Evolutionary conservation across 2,797 vertebrate genomes (phyloP).

Genomic region (Coendou prehensilis): DNA sequence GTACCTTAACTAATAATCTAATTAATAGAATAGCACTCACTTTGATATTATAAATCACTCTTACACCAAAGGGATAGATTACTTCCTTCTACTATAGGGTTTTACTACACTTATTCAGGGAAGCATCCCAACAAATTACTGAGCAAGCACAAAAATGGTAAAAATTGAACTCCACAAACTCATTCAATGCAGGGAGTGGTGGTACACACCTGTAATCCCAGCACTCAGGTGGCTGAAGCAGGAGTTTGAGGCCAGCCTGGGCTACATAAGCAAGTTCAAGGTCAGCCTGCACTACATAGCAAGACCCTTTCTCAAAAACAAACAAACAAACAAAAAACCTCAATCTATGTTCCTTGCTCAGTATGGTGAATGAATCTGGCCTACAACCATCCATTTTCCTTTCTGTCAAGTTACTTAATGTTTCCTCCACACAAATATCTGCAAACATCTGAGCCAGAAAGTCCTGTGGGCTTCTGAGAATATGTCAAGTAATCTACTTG

Average conservation of each 20-base stretch:
- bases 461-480: neutral
- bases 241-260: neutral
- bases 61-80: neutral
- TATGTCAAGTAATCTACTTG: neutral
- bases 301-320: too few species aligned
- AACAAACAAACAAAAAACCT: neutral
- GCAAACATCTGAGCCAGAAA: neutral
- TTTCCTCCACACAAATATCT: neutral
- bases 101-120: neutral
- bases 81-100: neutral
- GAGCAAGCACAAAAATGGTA: neutral
- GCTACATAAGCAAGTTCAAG: neutral
- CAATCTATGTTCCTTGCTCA: neutral
- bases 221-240: neutral
- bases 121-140: neutral
- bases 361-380: neutral
- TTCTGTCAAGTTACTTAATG: neutral
- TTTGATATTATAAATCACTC: neutral
- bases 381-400: neutral
- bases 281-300: neutral
- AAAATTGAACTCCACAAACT: neutral
- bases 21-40: neutral
- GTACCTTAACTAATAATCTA: neutral
- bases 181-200: neutral
- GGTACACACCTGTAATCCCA: neutral